These are phyloP conservation scores for Lagopus muta DNA, from an alignment of 2,113 vertebrate species.

Conservation along the genomic window DNA sequence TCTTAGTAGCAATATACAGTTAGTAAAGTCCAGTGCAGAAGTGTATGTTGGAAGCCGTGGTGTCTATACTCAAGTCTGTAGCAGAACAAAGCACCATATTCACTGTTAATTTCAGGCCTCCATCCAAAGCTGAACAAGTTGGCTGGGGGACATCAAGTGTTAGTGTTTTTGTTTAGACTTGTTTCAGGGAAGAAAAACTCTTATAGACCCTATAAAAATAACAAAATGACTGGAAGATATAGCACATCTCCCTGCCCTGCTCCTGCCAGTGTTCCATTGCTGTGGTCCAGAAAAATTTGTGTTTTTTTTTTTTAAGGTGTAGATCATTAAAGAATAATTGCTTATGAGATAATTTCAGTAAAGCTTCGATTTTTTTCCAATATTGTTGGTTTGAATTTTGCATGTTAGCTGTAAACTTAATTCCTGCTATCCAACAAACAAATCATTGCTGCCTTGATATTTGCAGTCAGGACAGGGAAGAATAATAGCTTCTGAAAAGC, in stretches of 20 bases:
- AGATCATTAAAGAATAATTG: neutral
- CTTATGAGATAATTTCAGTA: neutral
- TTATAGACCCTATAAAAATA: neutral
- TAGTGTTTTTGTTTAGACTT: neutral
- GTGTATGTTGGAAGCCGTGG: fast-evolving
- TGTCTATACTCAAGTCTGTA: neutral
- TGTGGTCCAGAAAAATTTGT: neutral
- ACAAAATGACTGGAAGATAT: neutral
- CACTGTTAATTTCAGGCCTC: neutral
- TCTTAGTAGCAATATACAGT: neutral
- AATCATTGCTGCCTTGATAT: neutral
- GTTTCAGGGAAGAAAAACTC: neutral
- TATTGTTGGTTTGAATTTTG: neutral
- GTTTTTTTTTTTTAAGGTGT: neutral
- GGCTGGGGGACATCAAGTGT: fast-evolving
- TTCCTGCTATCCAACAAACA: neutral
- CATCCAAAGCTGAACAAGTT: fast-evolving
- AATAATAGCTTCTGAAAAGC: neutral
- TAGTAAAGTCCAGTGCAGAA: neutral
- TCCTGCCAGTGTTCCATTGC: fast-evolving
- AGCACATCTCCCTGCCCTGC: fast-evolving
- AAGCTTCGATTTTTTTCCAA: neutral
- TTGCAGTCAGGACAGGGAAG: neutral
- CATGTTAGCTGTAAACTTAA: neutral
- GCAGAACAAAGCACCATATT: fast-evolving